Evolutionary conservation across 2,113 vertebrate species (phyloP).

Genomic region (Pelodiscus sinensis): DNA sequence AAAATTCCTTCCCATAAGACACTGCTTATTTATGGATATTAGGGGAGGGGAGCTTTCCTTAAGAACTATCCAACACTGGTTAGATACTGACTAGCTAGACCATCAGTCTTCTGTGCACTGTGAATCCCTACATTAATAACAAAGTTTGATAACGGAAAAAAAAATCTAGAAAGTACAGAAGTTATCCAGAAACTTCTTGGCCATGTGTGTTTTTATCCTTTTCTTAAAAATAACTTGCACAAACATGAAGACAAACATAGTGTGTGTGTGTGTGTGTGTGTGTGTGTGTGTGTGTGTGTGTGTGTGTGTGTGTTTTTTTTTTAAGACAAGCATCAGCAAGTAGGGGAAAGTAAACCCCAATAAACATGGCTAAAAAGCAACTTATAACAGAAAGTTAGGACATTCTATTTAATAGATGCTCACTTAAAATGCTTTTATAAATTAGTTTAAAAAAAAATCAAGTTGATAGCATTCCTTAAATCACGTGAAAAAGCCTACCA

Average conservation of each 20-base stretch:
- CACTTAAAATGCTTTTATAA: not conserved
- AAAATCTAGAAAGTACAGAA: not conserved
- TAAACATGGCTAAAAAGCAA: not conserved
- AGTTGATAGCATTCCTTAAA: not conserved
- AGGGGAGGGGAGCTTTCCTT: not conserved
- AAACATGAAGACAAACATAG: not conserved
- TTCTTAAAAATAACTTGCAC: not conserved
- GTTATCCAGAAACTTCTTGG: not conserved
- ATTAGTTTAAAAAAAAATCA: not conserved
- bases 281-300: too few relatives aligned
- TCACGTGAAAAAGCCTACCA: constrained; percentile 76
- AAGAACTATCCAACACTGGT: not conserved
- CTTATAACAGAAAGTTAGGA: not conserved
- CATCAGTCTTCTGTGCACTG: not conserved
- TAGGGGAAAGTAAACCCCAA: not conserved
- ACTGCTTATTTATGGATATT: not conserved
- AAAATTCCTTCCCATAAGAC: not conserved
- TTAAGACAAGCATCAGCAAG: not conserved
- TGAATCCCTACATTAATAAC: not conserved
- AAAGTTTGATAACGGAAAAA: not conserved
- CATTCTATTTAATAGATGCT: not conserved
- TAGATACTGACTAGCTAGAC: not conserved
- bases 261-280: too few relatives aligned
- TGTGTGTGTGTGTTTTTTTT: too few relatives aligned
- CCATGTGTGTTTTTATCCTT: not conserved